Conservation (phyloP, 2,888 invertebrate species). For the Netelia virgata region DNA sequence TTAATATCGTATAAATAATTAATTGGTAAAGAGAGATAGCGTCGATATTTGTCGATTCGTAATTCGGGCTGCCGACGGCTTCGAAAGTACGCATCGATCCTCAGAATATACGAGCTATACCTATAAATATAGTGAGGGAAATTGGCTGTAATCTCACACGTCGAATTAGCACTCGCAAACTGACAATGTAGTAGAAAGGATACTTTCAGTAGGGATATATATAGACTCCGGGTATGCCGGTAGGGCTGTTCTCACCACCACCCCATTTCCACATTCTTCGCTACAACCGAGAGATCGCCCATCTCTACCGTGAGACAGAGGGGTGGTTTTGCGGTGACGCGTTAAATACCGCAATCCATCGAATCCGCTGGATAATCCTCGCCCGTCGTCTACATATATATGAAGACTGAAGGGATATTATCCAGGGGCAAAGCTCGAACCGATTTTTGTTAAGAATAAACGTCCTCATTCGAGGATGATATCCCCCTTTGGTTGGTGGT, state of each 20-base stretch:
- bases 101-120: no score
- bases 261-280: no score
- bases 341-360: slow-evolving; percentile 47
- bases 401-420: slow-evolving; percentile 17
- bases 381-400: background rate
- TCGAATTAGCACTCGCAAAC: slow-evolving; percentile 52
- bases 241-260: no score
- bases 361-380: slow-evolving; percentile 50
- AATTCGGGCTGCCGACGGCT: no score
- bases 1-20: no score
- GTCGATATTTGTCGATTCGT: no score
- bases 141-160: slow-evolving; percentile 43
- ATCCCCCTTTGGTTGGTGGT: slow-evolving; percentile 20
- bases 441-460: slow-evolving; percentile 56
- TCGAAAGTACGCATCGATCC: no score
- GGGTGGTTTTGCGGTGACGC: slow-evolving; percentile 39
- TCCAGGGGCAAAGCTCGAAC: slow-evolving; percentile 45
- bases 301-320: background rate
- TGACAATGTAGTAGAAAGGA: slow-evolving; percentile 37
- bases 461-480: slow-evolving; percentile 29
- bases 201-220: slow-evolving; percentile 26
- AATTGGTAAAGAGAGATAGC: no score
- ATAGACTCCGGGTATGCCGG: background rate
- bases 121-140: background rate
- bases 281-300: no score